phyloP scores from a whole-genome alignment of 2,797 vertebrate species.

The Harpagifer antarcticus region DNA sequence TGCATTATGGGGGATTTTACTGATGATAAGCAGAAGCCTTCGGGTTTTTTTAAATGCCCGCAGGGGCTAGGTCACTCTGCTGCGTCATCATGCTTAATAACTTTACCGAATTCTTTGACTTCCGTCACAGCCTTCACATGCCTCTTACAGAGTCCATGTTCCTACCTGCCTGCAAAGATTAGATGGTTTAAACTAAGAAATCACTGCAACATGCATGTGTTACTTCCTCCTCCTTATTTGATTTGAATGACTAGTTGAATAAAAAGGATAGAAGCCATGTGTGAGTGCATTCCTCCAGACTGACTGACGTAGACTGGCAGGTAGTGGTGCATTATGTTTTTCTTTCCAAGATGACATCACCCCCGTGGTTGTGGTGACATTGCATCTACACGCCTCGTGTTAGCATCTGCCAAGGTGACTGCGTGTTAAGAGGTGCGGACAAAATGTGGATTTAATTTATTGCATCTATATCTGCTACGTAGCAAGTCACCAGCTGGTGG shows the following conservation, averaged over 20 bases:
- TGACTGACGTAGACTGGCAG: slow-evolving; percentile 47
- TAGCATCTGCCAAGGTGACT: slow-evolving; percentile 68
- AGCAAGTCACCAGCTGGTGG: slow-evolving; percentile 73
- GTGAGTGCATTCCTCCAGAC: not conserved
- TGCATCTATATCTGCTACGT: slow-evolving; percentile 62
- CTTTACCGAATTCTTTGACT: slow-evolving; percentile 5
- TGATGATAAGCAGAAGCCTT: slow-evolving; percentile 6
- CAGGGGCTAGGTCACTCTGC: not conserved
- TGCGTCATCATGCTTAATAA: slow-evolving; percentile 26
- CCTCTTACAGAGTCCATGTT: not conserved
- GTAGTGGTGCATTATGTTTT: slow-evolving; percentile 66
- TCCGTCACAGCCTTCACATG: not conserved
- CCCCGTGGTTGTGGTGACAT: slow-evolving; percentile 49
- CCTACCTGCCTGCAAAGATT: not conserved
- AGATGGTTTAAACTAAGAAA: not conserved
- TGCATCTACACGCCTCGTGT: slow-evolving; percentile 22
- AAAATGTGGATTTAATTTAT: slow-evolving; percentile 47
- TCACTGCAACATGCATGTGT: not conserved
- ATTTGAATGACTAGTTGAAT: not conserved
- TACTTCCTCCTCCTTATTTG: not conserved
- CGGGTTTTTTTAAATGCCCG: slow-evolving; percentile 22
- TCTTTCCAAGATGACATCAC: slow-evolving; percentile 69
- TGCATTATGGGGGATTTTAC: slow-evolving; percentile 22
- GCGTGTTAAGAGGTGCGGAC: slow-evolving; percentile 25
- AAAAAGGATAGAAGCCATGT: not conserved